Percentiles rank a stretch among this genome's conserved stretches.
Evolutionary conservation across 2,113 vertebrate species (phyloP).

Genomic region (Herpailurus yagouaroundi): DNA sequence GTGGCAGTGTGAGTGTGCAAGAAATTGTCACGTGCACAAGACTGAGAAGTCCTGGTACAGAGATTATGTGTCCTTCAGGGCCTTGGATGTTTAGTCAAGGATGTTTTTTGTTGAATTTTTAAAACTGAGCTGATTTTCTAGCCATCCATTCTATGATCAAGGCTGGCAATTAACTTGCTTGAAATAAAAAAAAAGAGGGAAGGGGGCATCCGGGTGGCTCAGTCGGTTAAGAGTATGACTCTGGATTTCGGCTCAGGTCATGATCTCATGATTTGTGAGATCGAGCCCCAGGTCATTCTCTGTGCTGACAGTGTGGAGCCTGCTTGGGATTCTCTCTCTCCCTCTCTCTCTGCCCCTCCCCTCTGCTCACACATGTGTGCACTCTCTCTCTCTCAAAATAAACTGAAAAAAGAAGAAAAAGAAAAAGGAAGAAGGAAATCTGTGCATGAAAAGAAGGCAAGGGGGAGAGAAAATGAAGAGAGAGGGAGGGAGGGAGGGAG

Average conservation of each 20-base stretch:
- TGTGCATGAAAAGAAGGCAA: background rate
- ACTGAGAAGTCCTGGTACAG: background rate
- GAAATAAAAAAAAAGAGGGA: background rate
- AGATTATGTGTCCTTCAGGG: background rate
- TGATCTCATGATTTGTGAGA: no score
- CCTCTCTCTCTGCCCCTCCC: background rate
- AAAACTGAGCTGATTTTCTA: conserved; percentile 14
- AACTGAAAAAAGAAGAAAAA: no score
- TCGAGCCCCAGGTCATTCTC: no score
- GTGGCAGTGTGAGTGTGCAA: background rate
- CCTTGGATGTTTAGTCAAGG: no score
- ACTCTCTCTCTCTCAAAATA: background rate
- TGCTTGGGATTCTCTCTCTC: background rate
- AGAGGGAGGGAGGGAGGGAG: background rate
- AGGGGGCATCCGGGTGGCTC: background rate
- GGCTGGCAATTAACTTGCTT: background rate
- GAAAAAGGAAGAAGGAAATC: background rate
- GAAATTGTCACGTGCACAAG: background rate
- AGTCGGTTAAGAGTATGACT: background rate
- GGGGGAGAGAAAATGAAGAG: background rate
- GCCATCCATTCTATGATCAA: conserved; percentile 2
- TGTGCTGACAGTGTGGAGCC: no score
- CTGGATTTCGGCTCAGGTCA: background rate
- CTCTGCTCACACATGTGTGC: background rate
- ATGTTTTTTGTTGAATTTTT: background rate